These are phyloP conservation scores for Drosophila quadrilineata DNA, from an alignment of 1,140 invertebrate species.

Conservation along the genomic window DNA sequence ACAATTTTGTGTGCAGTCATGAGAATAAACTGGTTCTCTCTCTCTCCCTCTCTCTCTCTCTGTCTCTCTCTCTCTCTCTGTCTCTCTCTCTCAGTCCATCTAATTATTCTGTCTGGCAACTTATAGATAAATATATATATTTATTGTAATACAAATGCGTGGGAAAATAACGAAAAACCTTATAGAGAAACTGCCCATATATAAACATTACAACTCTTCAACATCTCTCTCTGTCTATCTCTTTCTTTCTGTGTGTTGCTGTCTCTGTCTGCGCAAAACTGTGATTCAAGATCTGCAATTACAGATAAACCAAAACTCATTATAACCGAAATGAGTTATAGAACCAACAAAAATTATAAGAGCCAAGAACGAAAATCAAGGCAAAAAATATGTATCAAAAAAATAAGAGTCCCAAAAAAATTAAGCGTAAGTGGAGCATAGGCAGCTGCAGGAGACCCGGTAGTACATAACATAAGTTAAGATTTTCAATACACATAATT, in stretches of 20 bases:
- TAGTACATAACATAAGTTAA: too few relatives aligned
- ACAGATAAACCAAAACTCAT: constrained; percentile 70
- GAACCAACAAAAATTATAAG: constrained; percentile 35
- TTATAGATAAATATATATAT: constrained; percentile 59
- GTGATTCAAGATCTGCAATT: constrained; percentile 66
- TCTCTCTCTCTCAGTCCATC: too few relatives aligned
- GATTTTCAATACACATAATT: too few relatives aligned
- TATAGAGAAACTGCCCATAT: constrained; percentile 10
- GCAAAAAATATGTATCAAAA: too few relatives aligned
- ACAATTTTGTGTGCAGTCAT: constrained; percentile 39
- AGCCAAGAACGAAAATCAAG: background rate
- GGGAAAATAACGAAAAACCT: constrained; percentile 54
- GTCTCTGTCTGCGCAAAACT: constrained; percentile 15
- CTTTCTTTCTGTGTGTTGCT: background rate
- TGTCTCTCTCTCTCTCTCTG: too few relatives aligned
- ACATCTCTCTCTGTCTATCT: background rate
- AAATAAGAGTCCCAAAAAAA: too few relatives aligned
- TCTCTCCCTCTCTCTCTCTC: too few relatives aligned
- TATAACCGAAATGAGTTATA: constrained; percentile 75
- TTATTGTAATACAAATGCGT: constrained; percentile 67
- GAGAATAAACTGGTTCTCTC: constrained; percentile 59
- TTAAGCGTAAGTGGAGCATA: too few relatives aligned
- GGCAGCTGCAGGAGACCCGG: too few relatives aligned
- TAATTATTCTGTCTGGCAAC: constrained; percentile 36
- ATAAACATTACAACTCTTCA: too few relatives aligned